Evolutionary conservation across 1,140 invertebrate species (phyloP).

Genomic region (Hyphantria cunea): DNA sequence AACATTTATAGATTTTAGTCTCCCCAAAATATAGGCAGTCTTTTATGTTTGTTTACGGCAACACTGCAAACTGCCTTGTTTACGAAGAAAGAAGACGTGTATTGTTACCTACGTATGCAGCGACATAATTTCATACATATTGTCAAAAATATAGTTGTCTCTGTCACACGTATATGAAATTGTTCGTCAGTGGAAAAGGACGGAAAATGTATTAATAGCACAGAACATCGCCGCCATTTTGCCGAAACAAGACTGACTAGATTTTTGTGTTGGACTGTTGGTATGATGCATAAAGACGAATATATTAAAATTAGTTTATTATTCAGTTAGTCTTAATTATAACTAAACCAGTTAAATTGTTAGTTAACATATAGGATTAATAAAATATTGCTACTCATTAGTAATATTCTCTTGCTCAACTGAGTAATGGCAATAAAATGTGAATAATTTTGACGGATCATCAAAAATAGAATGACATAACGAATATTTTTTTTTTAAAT

Average conservation of each 20-base stretch:
- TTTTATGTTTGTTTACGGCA: constrained; percentile 48
- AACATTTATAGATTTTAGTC: neutral
- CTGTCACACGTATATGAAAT: constrained; percentile 44
- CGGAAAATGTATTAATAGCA: constrained; percentile 71
- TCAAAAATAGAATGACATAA: constrained; percentile 32
- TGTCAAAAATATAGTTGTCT: constrained; percentile 64
- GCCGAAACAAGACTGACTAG: constrained; percentile 64
- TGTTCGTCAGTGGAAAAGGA: constrained; percentile 45
- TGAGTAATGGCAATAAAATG: constrained; percentile 41
- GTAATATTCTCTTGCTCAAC: constrained; percentile 29
- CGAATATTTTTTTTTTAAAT: constrained; percentile 19
- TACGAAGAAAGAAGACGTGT: constrained; percentile 78
- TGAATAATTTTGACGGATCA: constrained; percentile 34
- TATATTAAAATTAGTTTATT: constrained; percentile 18
- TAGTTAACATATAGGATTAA: constrained; percentile 2
- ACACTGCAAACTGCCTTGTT: constrained; percentile 66
- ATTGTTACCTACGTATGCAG: constrained; percentile 73
- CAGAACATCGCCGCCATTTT: constrained; percentile 76
- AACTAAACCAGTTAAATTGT: constrained; percentile 9
- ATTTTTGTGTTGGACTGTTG: constrained; percentile 52
- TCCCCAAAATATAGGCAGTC: constrained; percentile 35
- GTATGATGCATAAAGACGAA: constrained; percentile 20
- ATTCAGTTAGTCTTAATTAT: constrained; percentile 2
- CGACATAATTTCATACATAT: constrained; percentile 57
- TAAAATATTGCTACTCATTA: constrained; percentile 13